Evolutionary conservation across 2,888 invertebrate species (phyloP).

Genomic region (Buathra laborator): DNA sequence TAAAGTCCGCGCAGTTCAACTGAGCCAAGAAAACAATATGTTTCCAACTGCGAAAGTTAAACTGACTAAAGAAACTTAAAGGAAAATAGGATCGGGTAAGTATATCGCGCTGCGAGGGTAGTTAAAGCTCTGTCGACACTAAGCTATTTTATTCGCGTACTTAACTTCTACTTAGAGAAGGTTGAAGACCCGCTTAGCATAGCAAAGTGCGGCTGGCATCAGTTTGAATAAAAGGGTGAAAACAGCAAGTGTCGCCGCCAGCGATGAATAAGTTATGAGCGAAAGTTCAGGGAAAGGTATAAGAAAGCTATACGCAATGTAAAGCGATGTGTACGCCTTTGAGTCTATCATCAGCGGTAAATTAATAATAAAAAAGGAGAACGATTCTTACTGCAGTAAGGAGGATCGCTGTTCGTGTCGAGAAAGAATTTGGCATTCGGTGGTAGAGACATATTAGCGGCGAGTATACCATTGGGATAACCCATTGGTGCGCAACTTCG

Average conservation of each 20-base stretch:
- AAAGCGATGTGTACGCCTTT: neutral
- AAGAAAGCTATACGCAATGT: neutral
- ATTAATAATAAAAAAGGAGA: neutral
- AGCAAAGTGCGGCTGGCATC: neutral
- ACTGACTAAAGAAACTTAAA: neutral
- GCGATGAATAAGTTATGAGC: neutral
- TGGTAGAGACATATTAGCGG: constrained; percentile 60
- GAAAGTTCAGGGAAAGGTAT: neutral
- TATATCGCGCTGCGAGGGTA: neutral
- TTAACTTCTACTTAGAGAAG: neutral
- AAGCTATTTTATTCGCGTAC: neutral
- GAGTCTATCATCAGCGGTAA: neutral
- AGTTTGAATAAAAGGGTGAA: neutral
- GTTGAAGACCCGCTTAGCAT: neutral
- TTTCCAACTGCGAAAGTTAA: neutral
- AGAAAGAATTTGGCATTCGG: constrained; percentile 79
- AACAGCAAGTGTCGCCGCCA: neutral
- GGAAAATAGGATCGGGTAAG: neutral
- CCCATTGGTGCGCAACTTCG: constrained; percentile 80
- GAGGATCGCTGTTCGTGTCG: constrained; percentile 78
- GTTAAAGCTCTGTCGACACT: neutral
- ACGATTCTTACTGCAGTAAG: constrained; percentile 82
- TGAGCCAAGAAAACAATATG: neutral
- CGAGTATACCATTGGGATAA: constrained; percentile 73
- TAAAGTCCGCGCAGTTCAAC: neutral